Evolutionary conservation across 2,113 vertebrate genomes (phyloP).

Genomic region (Fulmarus glacialis): DNA sequence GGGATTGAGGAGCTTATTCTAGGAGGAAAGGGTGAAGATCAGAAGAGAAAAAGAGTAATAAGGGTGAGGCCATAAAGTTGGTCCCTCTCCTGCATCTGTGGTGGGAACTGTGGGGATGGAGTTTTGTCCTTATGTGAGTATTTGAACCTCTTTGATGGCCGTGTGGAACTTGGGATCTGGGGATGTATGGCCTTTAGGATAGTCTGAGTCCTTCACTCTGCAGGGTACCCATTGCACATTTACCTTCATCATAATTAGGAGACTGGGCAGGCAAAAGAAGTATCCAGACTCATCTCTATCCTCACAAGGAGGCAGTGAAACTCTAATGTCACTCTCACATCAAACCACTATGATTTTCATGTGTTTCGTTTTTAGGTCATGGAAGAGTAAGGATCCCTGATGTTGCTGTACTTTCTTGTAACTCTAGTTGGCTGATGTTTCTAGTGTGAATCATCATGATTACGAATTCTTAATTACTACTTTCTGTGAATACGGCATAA

Average conservation of each 20-base stretch:
- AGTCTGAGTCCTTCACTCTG: neutral
- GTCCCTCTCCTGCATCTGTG: neutral
- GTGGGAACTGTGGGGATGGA: neutral
- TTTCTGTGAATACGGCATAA: neutral
- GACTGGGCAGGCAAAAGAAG: neutral
- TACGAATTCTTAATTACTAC: neutral
- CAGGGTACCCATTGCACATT: neutral
- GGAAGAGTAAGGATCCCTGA: neutral
- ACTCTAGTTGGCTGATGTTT: neutral
- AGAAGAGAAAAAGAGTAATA: neutral
- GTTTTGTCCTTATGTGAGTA: neutral
- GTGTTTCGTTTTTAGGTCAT: neutral
- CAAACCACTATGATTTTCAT: neutral
- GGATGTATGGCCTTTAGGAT: neutral
- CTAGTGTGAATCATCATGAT: neutral
- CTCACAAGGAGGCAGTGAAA: neutral
- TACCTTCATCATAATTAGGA: neutral
- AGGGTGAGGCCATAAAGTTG: neutral
- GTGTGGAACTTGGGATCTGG: neutral
- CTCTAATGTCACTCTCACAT: accelerated
- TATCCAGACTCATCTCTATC: neutral
- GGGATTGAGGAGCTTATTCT: neutral
- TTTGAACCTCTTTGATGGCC: neutral
- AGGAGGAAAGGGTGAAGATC: neutral
- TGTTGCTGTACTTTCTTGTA: neutral